Conservation (phyloP, 2,113 vertebrate species). For the Python bivittatus region DNA sequence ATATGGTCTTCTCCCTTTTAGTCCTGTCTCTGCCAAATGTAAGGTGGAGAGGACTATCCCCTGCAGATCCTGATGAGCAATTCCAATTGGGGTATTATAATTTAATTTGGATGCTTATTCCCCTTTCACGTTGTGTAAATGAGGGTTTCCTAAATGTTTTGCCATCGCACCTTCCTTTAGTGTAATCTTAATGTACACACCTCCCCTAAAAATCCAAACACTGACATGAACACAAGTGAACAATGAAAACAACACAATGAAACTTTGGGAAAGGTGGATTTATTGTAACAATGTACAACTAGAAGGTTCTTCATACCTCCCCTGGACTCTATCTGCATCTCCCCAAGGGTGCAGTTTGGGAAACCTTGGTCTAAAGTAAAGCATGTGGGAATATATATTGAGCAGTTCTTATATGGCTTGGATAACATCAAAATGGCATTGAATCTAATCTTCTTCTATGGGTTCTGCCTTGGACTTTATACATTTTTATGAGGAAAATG, state of each 20-base stretch:
- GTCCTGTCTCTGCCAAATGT: too few species aligned
- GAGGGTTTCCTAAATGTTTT: not conserved
- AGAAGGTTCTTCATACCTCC: not conserved
- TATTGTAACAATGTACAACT: not conserved
- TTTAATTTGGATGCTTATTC: not conserved
- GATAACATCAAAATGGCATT: not conserved
- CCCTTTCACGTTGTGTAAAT: not conserved
- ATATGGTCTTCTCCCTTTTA: not conserved
- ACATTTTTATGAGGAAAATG: not conserved
- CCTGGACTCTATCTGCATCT: not conserved
- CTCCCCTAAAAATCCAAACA: not conserved
- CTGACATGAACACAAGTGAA: not conserved
- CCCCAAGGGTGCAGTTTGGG: not conserved
- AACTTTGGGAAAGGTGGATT: not conserved
- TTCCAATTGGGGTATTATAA: not conserved
- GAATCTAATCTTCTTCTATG: not conserved
- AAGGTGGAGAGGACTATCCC: not conserved
- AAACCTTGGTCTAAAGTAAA: not conserved
- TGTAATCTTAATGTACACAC: not conserved
- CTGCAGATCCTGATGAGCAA: not conserved
- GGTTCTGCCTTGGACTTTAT: not conserved
- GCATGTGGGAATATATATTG: not conserved
- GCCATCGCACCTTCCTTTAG: not conserved
- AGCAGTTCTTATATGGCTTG: not conserved
- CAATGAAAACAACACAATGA: too few species aligned